A percentile compares a stretch with the other conserved stretches of the same genome.
Conservation (phyloP, 2,113 vertebrate species). For the Ptilonorhynchus violaceus region DNA sequence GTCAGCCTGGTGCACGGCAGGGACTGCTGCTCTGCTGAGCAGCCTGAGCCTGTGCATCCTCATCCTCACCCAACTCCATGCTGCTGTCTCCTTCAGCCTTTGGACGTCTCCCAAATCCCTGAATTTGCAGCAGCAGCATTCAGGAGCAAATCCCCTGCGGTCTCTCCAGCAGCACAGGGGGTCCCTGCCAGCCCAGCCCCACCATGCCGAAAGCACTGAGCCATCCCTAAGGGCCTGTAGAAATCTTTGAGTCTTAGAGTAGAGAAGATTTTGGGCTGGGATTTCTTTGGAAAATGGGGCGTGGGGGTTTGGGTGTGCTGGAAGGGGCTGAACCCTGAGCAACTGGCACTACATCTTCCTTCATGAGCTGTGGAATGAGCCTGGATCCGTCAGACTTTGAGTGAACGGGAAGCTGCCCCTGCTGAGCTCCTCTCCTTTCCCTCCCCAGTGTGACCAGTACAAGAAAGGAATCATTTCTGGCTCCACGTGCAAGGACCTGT, state of each 20-base stretch:
- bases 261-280: not conserved
- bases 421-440: not conserved
- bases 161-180: not conserved
- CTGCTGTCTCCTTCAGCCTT: not conserved
- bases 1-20: not conserved
- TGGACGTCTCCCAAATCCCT: not conserved
- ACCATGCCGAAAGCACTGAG: not conserved
- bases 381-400: not conserved
- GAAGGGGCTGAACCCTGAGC: not conserved
- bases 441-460: slow-evolving; percentile 91
- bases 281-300: not conserved
- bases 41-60: not conserved
- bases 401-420: fast-evolving
- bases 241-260: not conserved
- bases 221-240: not conserved
- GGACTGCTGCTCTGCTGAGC: not conserved
- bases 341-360: not conserved
- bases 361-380: not conserved
- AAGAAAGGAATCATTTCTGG: slow-evolving; percentile 92
- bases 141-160: not conserved
- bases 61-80: fast-evolving
- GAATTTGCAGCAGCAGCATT: not conserved
- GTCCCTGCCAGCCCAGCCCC: not conserved
- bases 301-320: no score
- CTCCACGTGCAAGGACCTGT: slow-evolving; percentile 89